Evolutionary conservation across 2,888 invertebrate genomes (phyloP), one percentile per base, ranked within the genome.

Genomic region (Heliconius aoede): DNA sequence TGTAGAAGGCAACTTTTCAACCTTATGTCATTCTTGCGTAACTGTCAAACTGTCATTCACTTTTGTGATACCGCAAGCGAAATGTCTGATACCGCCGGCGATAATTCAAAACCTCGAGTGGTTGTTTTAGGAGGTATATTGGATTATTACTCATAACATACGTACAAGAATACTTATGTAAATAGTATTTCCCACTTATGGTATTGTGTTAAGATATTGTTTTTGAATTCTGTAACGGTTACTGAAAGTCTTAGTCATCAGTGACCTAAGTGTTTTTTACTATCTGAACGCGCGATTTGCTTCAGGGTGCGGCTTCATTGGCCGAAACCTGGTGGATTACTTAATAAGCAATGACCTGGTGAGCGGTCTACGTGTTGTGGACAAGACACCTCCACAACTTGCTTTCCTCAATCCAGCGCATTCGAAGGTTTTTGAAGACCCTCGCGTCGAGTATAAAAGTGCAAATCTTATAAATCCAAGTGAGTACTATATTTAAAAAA

Each of bases 241-340:
- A 84, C 80, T 77, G 80, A 83, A 80, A 82, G 89, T 90, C 85
- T 94, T 93, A 94, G 93, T 94, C 94, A 94, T 92, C 90, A 81
- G 81, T 86, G 85, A 83, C 83, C 82, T 82, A 82, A 81, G 81
- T 83, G 80, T 83, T 86, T 84, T 81, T 83, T 85, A 82, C 83
- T 81, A 80, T 85, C 82, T 84, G 84, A 82, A 86, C 82, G 82
- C 85, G 79, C 77, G 77, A 76, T 84, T 85, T 86, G 82, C 83
- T 89, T 82, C 93, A 98, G 98, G 98, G 91, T 98, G 98, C 93
- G 98, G 98, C 85, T 98, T 99, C 92, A 97, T 98, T 88, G 98
- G 98, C 82, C 96, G 98, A 86, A 97, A 98, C 94, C 95, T 98
- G 83, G 97, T 98, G 79, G 95, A 96, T 79, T 97, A 97, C 92